These are phyloP conservation scores for Cercopithecus neglectus DNA, from an alignment of 2,797 vertebrate species.

Conservation along the genomic window DNA sequence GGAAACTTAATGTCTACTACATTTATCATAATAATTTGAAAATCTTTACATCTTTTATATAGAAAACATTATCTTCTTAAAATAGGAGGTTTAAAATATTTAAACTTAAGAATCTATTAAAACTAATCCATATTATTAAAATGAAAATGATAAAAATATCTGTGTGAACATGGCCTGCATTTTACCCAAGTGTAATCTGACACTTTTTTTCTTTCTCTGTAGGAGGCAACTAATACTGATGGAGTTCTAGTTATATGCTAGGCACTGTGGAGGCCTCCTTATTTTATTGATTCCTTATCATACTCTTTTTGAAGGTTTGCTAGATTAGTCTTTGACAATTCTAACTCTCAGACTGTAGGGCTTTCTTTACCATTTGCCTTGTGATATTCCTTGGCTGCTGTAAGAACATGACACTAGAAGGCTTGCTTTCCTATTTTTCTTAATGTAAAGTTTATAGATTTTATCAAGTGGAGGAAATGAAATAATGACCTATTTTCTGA, in stretches of 20 bases:
- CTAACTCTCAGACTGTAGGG: neutral
- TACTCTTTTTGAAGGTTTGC: neutral
- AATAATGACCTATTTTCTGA: neutral
- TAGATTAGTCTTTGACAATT: neutral
- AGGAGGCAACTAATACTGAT: neutral
- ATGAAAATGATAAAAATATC: neutral
- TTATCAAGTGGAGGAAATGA: neutral
- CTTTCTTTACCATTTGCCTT: neutral
- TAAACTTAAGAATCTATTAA: conserved; percentile 16
- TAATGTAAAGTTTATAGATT: neutral
- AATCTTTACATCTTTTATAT: neutral
- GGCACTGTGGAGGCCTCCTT: neutral
- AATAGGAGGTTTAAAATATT: neutral
- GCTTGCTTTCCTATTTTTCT: neutral
- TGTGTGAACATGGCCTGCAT: neutral
- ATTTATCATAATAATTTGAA: neutral
- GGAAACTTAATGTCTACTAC: neutral
- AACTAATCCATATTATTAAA: neutral
- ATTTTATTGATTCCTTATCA: neutral
- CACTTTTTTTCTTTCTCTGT: neutral
- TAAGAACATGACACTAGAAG: neutral
- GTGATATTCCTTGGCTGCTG: neutral
- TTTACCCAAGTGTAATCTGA: neutral
- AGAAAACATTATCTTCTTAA: neutral
- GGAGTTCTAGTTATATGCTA: neutral